Conservation (phyloP, 2,113 vertebrate genomes). For the Paratilapia polleni region DNA sequence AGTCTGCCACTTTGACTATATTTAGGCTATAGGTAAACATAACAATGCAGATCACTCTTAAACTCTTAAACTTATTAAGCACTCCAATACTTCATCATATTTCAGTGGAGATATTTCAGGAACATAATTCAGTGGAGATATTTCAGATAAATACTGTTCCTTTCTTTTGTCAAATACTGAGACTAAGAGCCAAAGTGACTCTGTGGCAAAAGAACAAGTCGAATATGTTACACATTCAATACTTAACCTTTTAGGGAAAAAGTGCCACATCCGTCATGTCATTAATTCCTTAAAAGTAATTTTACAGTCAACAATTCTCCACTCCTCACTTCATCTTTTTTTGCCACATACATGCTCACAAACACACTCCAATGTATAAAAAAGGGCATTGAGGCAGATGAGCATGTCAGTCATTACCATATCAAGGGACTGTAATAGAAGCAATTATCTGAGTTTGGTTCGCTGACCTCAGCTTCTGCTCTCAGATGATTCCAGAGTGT, state of each 20-base stretch:
- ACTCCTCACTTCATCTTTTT: background rate
- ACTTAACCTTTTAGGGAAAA: background rate
- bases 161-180: constrained; percentile 15
- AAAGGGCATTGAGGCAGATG: constrained; percentile 65
- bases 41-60: background rate
- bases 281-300: constrained; percentile 9
- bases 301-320: background rate
- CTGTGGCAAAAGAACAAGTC: background rate
- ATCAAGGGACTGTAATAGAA: constrained; percentile 70
- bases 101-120: constrained; percentile 22
- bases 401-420: constrained; percentile 68
- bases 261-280: background rate
- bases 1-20: background rate
- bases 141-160: background rate
- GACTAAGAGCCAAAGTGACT: constrained; percentile 9
- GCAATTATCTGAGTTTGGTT: constrained; percentile 66
- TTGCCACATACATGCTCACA: background rate
- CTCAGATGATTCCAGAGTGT: constrained; percentile 14
- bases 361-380: constrained; percentile 8
- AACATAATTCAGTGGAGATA: constrained; percentile 18
- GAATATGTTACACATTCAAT: background rate
- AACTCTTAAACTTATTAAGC: no score
- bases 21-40: background rate
- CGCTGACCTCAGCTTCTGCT: constrained; percentile 56
- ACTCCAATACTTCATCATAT: constrained; percentile 35